phyloP scores from a whole-genome alignment of 2,113 vertebrate species.

The Phylloscopus trochilus region DNA sequence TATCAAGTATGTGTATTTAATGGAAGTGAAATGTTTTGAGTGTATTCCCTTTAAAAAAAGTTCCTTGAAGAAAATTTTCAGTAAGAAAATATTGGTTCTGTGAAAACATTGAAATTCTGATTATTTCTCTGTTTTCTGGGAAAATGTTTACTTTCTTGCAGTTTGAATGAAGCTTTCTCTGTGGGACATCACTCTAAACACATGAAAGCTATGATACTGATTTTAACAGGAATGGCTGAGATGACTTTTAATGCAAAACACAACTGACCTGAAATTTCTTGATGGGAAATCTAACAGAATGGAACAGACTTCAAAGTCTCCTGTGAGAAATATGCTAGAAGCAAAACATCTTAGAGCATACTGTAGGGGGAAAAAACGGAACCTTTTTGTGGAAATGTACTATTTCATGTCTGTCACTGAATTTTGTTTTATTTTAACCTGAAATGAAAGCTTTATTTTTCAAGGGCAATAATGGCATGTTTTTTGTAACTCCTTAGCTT shows the following conservation, averaged over 20 bases:
- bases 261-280: not conserved
- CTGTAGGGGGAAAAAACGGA: not conserved
- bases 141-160: not conserved
- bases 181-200: not conserved
- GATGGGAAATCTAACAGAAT: not conserved
- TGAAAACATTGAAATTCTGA: not conserved
- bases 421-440: not conserved
- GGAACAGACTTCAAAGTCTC: not conserved
- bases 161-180: not conserved
- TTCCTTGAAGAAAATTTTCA: not conserved
- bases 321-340: not conserved
- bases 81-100: not conserved
- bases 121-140: not conserved
- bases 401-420: not conserved
- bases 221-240: not conserved
- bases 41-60: not conserved
- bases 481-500: not conserved
- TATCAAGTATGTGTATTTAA: not conserved
- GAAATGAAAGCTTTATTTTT: conserved; percentile 22
- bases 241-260: not conserved
- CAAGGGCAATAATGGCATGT: not conserved
- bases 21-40: not conserved
- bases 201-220: not conserved
- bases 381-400: not conserved
- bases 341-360: not conserved